phyloP scores from a whole-genome alignment of 1,140 invertebrate species.

The Drosophila pseudoananassae region DNA sequence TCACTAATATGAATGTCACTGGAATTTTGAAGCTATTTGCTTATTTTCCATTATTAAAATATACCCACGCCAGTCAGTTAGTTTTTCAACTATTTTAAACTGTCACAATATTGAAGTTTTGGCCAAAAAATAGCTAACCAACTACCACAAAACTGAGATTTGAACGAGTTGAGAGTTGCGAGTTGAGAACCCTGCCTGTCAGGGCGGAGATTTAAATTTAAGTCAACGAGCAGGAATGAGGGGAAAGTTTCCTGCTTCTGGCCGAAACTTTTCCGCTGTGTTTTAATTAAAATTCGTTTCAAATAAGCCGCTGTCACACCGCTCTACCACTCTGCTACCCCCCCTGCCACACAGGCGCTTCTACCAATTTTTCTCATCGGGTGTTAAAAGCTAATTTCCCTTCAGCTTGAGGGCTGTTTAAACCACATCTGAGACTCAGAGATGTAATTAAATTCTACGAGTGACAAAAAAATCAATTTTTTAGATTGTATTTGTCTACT shows the following conservation, averaged over 20 bases:
- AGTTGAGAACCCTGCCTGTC: slow-evolving; percentile 1
- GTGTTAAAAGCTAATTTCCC: slow-evolving; percentile 49
- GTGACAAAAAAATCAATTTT: background rate
- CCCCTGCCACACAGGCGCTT: background rate
- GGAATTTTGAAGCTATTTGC: background rate
- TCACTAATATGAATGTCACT: background rate
- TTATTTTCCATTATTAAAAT: background rate
- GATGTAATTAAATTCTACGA: slow-evolving; percentile 9
- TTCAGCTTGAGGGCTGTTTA: slow-evolving; percentile 15
- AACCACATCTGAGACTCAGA: slow-evolving; percentile 29
- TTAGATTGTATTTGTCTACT: too few relatives aligned
- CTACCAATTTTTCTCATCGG: slow-evolving; percentile 32
- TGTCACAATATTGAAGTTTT: slow-evolving; percentile 16
- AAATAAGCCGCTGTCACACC: slow-evolving; percentile 60
- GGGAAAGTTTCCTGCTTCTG: slow-evolving; percentile 55
- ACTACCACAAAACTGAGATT: slow-evolving; percentile 2
- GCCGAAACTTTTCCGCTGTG: slow-evolving; percentile 67
- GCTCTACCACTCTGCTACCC: background rate
- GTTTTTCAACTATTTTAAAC: background rate
- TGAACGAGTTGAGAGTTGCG: background rate
- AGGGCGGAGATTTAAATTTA: slow-evolving; percentile 34
- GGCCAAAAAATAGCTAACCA: background rate
- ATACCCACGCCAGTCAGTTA: background rate
- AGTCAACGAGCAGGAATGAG: slow-evolving; percentile 16
- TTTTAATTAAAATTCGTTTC: slow-evolving; percentile 76